Percentiles rank a stretch among this genome's conserved stretches.
Evolutionary conservation across 1,140 invertebrate species (phyloP).

Genomic region (Sesamia nonagrioides): DNA sequence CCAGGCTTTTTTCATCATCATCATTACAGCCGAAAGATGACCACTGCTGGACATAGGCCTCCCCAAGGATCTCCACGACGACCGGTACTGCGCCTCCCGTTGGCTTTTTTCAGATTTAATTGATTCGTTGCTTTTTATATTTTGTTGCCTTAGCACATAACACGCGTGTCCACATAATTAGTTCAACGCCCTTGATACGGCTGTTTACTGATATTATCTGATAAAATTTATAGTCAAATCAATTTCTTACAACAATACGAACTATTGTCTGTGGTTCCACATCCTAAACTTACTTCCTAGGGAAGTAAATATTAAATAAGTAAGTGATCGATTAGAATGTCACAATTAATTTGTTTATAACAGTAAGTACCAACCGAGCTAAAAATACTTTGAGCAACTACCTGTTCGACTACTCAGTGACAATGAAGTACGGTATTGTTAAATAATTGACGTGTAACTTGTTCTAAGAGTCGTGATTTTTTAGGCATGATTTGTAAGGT

Average conservation of each 20-base stretch:
- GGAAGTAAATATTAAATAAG: constrained; percentile 40
- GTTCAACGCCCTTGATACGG: neutral
- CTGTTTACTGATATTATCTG: neutral
- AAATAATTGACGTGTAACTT: neutral
- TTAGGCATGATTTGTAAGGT: no score
- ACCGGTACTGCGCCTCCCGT: no score
- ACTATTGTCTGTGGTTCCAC: constrained; percentile 26
- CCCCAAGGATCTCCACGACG: no score
- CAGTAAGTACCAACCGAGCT: constrained; percentile 11
- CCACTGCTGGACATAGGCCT: no score
- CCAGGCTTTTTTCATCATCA: no score
- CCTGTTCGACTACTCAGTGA: constrained; percentile 6
- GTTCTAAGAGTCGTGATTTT: no score
- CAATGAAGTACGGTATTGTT: constrained; percentile 23
- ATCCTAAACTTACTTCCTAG: constrained; percentile 36
- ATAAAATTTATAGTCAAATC: neutral
- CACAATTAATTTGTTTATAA: constrained; percentile 23
- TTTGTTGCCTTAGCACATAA: neutral
- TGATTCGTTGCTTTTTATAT: neutral
- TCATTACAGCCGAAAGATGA: no score
- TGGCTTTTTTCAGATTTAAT: no score
- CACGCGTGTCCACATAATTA: neutral
- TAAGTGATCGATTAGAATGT: constrained; percentile 16
- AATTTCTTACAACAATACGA: neutral
- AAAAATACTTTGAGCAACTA: constrained; percentile 17